These are phyloP conservation scores for Poecilobothrus nobilitatus DNA, from an alignment of 2,888 invertebrate species.

Conservation along the genomic window DNA sequence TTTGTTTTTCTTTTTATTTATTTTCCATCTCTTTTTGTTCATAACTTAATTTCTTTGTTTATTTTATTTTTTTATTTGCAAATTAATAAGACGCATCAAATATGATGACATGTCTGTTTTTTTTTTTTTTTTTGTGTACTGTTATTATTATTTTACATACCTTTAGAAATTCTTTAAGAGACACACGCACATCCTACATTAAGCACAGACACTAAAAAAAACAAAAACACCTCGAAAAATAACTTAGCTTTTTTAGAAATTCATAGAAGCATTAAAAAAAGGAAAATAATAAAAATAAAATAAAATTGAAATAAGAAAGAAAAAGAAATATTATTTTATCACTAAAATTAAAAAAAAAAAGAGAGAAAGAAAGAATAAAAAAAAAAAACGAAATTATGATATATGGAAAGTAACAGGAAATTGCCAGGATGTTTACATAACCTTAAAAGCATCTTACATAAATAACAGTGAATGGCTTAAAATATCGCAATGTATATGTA, in stretches of 20 bases:
- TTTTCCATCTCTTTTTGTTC: background rate
- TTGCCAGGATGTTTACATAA: background rate
- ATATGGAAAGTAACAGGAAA: background rate
- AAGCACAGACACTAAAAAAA: too few species aligned
- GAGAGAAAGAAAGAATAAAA: too few species aligned
- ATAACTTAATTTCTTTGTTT: background rate
- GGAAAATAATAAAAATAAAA: too few species aligned
- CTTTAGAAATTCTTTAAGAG: too few species aligned
- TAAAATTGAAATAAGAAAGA: too few species aligned
- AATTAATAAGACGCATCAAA: slow-evolving; percentile 6
- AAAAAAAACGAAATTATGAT: too few species aligned
- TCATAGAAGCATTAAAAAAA: too few species aligned
- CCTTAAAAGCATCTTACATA: background rate
- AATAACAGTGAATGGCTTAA: background rate
- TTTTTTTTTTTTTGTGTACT: background rate
- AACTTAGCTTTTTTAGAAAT: too few species aligned
- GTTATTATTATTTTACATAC: background rate
- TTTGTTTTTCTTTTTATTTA: background rate
- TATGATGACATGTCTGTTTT: slow-evolving; percentile 6
- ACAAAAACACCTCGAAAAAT: too few species aligned
- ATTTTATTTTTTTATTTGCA: background rate
- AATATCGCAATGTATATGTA: background rate
- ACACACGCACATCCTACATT: too few species aligned
- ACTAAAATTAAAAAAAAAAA: too few species aligned
- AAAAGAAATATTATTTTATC: too few species aligned